These are phyloP conservation scores for Lepus europaeus DNA, from an alignment of 2,113 vertebrate genomes.

Conservation along the genomic window DNA sequence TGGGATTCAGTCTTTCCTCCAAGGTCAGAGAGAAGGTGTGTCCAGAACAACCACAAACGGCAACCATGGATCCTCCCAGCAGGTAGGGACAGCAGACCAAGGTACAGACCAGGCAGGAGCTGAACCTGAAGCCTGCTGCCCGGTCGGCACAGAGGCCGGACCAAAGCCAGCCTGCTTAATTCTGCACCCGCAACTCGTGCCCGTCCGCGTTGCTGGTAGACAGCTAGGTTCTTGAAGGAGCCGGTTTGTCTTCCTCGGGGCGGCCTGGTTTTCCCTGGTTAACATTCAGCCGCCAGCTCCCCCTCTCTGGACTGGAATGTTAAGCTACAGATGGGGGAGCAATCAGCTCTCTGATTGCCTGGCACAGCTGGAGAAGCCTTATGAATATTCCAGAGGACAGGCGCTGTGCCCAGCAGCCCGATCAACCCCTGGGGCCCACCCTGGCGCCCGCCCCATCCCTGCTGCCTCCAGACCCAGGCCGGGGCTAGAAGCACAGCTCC, in stretches of 20 bases:
- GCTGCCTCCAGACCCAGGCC: not conserved
- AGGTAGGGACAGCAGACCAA: not conserved
- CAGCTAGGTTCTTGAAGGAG: not conserved
- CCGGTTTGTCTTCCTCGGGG: not conserved
- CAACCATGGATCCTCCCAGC: accelerated
- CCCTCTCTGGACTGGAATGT: conserved; percentile 73
- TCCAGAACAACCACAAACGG: no score
- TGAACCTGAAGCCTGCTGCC: not conserved
- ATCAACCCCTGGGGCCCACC: conserved; percentile 33
- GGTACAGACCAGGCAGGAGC: not conserved
- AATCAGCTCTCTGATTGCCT: conserved; percentile 86
- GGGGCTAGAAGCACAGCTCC: not conserved
- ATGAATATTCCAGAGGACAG: conserved; percentile 82
- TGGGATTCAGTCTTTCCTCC: not conserved
- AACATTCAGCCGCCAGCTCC: conserved; percentile 36
- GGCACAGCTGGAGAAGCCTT: conserved; percentile 83
- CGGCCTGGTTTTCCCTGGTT: no score
- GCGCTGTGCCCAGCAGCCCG: conserved; percentile 59
- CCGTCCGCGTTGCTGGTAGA: accelerated
- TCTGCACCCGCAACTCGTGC: not conserved
- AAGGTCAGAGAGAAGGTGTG: not conserved
- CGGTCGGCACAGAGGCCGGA: not conserved
- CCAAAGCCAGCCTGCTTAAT: not conserved
- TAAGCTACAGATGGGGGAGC: conserved; percentile 82
- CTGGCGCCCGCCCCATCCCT: conserved; percentile 6